Percentiles rank a stretch among this genome's conserved stretches.
These are phyloP conservation scores for Steatocranus sp. DNA, from an alignment of 2,797 vertebrate species.

Conservation along the genomic window DNA sequence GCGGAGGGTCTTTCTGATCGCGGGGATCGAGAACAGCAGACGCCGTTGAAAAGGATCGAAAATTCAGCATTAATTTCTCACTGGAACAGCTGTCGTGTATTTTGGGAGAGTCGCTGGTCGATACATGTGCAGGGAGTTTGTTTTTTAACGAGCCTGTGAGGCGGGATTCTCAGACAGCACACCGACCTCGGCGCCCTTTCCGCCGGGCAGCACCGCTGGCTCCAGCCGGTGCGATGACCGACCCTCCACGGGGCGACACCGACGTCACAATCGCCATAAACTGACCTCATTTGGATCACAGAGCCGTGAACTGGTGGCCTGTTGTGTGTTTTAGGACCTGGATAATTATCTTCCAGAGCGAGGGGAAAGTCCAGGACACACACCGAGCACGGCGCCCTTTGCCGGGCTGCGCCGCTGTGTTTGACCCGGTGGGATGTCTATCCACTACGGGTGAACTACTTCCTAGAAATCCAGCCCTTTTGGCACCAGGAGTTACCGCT, in stretches of 20 bases:
- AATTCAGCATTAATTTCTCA: not conserved
- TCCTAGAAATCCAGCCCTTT: not conserved
- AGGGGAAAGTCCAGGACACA: not conserved
- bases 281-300: not conserved
- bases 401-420: constrained; percentile 1
- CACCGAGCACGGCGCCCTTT: not conserved
- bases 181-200: constrained; percentile 13
- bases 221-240: constrained; percentile 2
- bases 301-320: not conserved
- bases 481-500: not conserved
- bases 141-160: not conserved
- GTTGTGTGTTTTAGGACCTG: not conserved
- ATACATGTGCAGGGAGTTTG: not conserved
- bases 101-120: not conserved
- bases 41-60: not conserved
- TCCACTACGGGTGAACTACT: not conserved
- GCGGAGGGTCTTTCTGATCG: constrained; percentile 7
- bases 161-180: not conserved
- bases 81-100: not conserved
- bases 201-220: constrained; percentile 25
- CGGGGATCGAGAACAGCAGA: not conserved
- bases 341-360: not conserved
- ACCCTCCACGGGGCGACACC: not conserved
- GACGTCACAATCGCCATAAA: not conserved
- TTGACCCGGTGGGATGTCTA: constrained; percentile 10